Evolutionary conservation across 2,888 invertebrate genomes (phyloP), one percentile per base, ranked within the genome.

Genomic region (Oegoconia quadripuncta): DNA sequence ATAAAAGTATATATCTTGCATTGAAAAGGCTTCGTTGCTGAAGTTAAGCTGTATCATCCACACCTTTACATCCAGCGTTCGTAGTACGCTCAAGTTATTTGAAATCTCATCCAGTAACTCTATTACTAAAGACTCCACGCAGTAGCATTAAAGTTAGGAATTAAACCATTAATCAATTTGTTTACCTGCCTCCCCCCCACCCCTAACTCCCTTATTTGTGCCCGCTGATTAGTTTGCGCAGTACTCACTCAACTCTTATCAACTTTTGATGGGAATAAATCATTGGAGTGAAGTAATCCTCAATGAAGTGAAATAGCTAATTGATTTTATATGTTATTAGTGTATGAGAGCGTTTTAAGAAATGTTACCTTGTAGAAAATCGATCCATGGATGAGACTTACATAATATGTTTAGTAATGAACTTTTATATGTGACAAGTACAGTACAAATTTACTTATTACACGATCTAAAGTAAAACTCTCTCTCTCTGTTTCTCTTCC

Each of bases 151-250:
- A 52, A 55, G 46, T 52, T 47, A 33, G 23, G 44, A 54, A 52
- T 58, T 53, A 50, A 39, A 41, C 44, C 50, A 52, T 58, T 54
- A 55, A 55, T 58, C 57, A 55, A 51, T 54, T 55, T 50, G 52
- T 50, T 52, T 53, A 49, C 53, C 55, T 54, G 44, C 42, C 45
- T 37, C 44, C 43, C 42, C 41, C 38, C 9, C 14, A 23, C 32
- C 18, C 16, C 26, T 11, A 3, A 1, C 17, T 11, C 23, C 29
- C 29, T 14, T 51, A 49, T 54, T 54, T 54, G 45, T 48, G 37
- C 41, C 34, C 30, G 27, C 39, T 48, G 51, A 54, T 54, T 50
- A 46, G 51, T 44, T 49, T 30, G 37, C 46, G 43, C 28, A 12
- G n/a, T 9, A n/a, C 30, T 12, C 26, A 17, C 29, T 29, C 30